Evolutionary conservation across 2,797 vertebrate species (phyloP).

Genomic region (Chloroceryle amazona): DNA sequence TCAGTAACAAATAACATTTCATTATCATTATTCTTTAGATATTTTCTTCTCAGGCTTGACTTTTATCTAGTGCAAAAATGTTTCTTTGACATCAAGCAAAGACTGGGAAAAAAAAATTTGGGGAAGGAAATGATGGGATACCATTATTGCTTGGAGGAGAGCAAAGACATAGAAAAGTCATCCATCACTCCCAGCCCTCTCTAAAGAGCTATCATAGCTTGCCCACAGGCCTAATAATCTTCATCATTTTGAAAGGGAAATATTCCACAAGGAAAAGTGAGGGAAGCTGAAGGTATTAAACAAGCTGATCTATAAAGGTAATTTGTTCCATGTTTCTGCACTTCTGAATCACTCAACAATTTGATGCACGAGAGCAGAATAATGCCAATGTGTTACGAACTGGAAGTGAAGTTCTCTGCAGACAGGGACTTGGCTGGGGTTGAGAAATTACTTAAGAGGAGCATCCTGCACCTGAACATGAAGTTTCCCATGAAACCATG

Average conservation of each 20-base stretch:
- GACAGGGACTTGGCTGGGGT: constrained; percentile 75
- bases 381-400: constrained; percentile 76
- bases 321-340: constrained; percentile 74
- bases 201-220: constrained; percentile 29
- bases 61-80: not conserved
- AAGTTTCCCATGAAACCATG: constrained; percentile 64
- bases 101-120: constrained; percentile 17
- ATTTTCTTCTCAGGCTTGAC: not conserved
- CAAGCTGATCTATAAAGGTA: constrained; percentile 67
- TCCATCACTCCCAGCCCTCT: constrained; percentile 20
- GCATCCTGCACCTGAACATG: constrained; percentile 76
- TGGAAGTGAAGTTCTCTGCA: constrained; percentile 70
- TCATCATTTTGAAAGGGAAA: constrained; percentile 53
- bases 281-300: constrained; percentile 53
- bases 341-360: constrained; percentile 65
- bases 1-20: not conserved
- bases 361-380: constrained; percentile 75
- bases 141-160: constrained; percentile 11
- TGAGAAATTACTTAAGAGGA: constrained; percentile 79
- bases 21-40: not conserved
- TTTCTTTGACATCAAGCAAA: not conserved
- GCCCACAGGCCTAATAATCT: constrained; percentile 50
- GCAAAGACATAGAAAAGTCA: constrained; percentile 1
- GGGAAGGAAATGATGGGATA: not conserved
- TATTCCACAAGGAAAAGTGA: not conserved